A percentile compares a stretch with the other conserved stretches of the same genome.
These are phyloP conservation scores for Capra hircus DNA, from an alignment of 2,113 vertebrate species.

Conservation along the genomic window DNA sequence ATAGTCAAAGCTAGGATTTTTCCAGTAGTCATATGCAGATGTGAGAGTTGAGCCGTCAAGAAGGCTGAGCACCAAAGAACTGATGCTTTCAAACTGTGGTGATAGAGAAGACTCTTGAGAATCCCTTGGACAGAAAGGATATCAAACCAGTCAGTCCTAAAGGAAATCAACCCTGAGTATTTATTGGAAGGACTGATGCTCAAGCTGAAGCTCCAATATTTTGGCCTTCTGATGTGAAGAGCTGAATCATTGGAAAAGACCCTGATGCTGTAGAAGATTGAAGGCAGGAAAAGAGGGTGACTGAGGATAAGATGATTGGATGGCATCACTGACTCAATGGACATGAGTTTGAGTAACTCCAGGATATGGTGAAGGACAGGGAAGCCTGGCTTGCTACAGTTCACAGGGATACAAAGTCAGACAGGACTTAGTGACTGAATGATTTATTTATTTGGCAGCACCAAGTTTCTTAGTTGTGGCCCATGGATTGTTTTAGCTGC, in stretches of 20 bases:
- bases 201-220: not conserved
- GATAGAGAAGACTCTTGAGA: not conserved
- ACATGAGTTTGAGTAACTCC: not conserved
- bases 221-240: not conserved
- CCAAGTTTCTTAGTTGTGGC: not conserved
- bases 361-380: not conserved
- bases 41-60: not conserved
- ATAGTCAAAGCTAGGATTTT: not conserved
- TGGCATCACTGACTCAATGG: not conserved
- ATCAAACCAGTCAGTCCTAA: not conserved
- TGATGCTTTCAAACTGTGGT: not conserved
- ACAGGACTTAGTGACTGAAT: not conserved
- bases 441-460: not conserved
- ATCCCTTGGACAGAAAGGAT: not conserved
- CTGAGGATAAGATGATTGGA: not conserved
- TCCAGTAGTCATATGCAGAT: not conserved
- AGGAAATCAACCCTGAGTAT: not conserved
- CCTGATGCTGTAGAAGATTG: not conserved
- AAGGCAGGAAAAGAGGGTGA: not conserved
- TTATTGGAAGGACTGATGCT: not conserved
- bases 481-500: not conserved
- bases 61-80: not conserved
- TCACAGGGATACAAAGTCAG: not conserved
- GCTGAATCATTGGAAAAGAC: not conserved
- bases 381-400: not conserved